These are phyloP conservation scores for Notarius quadriscutis DNA, from an alignment of 2,113 vertebrate genomes.

Conservation along the genomic window DNA sequence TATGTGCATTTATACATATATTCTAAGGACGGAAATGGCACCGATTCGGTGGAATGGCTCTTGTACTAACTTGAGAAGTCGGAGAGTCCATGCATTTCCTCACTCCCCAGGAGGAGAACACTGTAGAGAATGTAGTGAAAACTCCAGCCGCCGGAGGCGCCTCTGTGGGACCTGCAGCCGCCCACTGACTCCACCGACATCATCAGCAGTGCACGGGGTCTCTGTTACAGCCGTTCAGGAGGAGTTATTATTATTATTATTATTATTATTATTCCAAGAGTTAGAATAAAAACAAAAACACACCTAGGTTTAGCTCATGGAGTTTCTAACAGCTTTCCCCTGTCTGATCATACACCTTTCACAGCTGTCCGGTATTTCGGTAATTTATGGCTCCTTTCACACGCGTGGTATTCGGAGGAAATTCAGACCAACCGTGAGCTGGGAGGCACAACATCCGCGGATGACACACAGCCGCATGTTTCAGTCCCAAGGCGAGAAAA, in stretches of 20 bases:
- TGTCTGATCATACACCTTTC: not conserved
- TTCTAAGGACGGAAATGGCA: too few species aligned
- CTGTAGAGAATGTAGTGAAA: slow-evolving; percentile 63
- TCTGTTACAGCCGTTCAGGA: slow-evolving; percentile 19
- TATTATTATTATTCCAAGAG: not conserved
- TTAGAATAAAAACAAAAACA: not conserved
- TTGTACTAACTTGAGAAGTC: slow-evolving; percentile 74
- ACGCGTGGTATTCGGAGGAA: not conserved
- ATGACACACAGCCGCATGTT: not conserved
- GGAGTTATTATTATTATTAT: too few species aligned
- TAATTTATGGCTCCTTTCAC: not conserved
- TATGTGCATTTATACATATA: too few species aligned
- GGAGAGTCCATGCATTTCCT: slow-evolving; percentile 67
- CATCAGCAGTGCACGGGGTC: slow-evolving; percentile 57
- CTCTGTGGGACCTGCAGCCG: slow-evolving; percentile 59
- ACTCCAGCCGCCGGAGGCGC: slow-evolving; percentile 47
- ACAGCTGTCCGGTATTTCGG: not conserved
- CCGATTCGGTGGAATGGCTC: too few species aligned
- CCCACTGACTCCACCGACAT: slow-evolving; percentile 58
- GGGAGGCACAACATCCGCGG: not conserved
- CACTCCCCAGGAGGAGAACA: slow-evolving; percentile 70
- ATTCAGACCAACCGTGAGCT: not conserved
- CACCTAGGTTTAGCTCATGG: not conserved
- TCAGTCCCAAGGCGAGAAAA: slow-evolving; percentile 52
- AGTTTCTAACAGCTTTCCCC: not conserved